These are phyloP conservation scores for Tethea ocularis DNA, from an alignment of 2,888 invertebrate genomes.

Conservation along the genomic window DNA sequence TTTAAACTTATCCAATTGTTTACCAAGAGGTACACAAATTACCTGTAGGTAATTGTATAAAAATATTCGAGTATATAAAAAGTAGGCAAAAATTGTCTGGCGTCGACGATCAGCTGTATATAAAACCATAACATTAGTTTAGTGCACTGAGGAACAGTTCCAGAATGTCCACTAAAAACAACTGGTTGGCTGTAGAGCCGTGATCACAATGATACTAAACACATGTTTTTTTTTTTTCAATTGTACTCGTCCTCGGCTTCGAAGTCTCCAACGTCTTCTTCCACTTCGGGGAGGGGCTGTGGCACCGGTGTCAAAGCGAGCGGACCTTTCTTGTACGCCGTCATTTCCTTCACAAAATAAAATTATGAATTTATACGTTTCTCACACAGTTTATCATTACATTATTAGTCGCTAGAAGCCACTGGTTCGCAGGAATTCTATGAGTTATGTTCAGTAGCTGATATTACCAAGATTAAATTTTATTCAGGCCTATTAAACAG, in stretches of 20 bases:
- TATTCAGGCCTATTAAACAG: no score
- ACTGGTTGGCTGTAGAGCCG: neutral
- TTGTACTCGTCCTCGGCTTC: constrained; percentile 87
- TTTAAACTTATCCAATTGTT: constrained; percentile 15
- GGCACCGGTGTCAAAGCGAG: constrained; percentile 65
- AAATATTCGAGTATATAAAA: constrained; percentile 47
- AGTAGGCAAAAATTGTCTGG: constrained; percentile 36
- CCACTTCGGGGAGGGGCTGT: constrained; percentile 48
- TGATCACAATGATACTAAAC: constrained; percentile 27
- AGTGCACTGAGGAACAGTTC: constrained; percentile 22
- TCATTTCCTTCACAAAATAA: constrained; percentile 88
- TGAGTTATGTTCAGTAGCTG: no score
- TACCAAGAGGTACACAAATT: constrained; percentile 32
- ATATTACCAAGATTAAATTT: no score
- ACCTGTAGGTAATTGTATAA: constrained; percentile 42
- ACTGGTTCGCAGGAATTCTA: no score
- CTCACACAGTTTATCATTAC: no score
- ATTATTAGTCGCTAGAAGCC: no score
- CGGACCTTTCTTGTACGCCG: constrained; percentile 91
- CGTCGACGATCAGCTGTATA: constrained; percentile 33
- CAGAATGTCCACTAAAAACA: constrained; percentile 4
- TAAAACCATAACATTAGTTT: constrained; percentile 15
- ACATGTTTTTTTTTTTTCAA: constrained; percentile 38
- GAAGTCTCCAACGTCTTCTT: constrained; percentile 85
- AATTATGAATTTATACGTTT: neutral